These are phyloP conservation scores for Mormyrus iriodes DNA, from an alignment of 2,113 vertebrate species.

Conservation along the genomic window DNA sequence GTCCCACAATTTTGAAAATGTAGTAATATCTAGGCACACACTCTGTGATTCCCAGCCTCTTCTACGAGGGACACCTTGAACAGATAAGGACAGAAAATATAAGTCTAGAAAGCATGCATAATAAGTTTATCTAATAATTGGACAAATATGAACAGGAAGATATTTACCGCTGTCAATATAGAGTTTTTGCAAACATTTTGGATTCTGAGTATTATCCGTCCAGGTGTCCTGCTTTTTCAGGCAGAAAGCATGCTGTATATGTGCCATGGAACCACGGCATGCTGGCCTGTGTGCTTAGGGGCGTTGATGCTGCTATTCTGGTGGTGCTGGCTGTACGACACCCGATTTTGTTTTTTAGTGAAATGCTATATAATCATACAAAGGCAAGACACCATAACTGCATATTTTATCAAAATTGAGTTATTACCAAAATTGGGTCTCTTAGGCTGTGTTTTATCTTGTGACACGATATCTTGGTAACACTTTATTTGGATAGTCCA, in stretches of 20 bases:
- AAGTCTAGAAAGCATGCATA: background rate
- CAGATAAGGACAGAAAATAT: background rate
- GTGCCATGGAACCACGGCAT: background rate
- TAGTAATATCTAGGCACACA: background rate
- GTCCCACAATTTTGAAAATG: background rate
- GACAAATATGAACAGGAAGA: background rate
- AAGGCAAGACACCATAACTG: background rate
- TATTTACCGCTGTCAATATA: background rate
- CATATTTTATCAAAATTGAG: background rate
- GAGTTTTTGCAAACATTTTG: background rate
- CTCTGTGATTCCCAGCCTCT: background rate
- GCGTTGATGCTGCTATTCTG: background rate
- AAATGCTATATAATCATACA: background rate
- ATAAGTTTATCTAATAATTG: constrained; percentile 8
- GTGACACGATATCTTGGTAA: background rate
- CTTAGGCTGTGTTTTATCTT: background rate
- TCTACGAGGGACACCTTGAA: background rate
- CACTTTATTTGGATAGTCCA: background rate
- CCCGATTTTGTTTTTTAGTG: background rate
- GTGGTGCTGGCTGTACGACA: background rate
- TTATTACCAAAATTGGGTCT: background rate
- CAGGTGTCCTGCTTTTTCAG: background rate
- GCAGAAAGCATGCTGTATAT: background rate
- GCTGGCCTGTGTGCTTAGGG: background rate
- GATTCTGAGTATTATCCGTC: background rate